Conservation (phyloP, 30 jellyfish, hydroid and myxozoan genomes). For the Haliclystus octoradiatus region DNA sequence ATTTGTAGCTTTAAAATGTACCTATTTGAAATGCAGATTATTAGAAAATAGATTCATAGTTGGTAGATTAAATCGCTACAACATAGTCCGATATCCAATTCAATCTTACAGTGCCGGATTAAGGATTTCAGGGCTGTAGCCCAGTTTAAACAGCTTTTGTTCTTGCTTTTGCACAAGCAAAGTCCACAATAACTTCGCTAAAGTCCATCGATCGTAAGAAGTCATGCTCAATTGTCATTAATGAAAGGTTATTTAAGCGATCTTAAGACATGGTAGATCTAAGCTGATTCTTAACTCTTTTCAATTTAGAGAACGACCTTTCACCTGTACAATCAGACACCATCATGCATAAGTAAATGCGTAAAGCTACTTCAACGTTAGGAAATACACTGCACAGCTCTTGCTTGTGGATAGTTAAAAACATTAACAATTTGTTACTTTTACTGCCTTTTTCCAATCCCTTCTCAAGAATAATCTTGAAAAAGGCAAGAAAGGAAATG, state of each 20-base stretch:
- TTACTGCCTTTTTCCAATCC: background rate
- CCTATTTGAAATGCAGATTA: too few relatives aligned
- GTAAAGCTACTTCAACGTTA: background rate
- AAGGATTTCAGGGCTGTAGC: too few relatives aligned
- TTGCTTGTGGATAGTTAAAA: background rate
- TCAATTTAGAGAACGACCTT: slow-evolving; percentile 25
- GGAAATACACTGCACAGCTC: background rate
- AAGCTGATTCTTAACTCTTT: slow-evolving; percentile 19
- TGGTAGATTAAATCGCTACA: too few relatives aligned
- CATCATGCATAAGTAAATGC: background rate
- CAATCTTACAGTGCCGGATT: too few relatives aligned
- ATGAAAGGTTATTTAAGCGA: slow-evolving; percentile 10
- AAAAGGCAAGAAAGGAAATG: background rate
- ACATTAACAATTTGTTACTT: background rate
- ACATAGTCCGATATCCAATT: too few relatives aligned
- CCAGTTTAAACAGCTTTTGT: background rate
- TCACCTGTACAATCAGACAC: slow-evolving; percentile 24
- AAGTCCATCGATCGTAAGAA: background rate
- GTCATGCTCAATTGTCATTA: background rate
- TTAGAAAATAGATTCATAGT: too few relatives aligned
- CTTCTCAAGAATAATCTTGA: background rate
- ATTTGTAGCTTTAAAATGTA: too few relatives aligned
- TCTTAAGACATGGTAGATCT: slow-evolving; percentile 28
- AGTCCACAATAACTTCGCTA: background rate
- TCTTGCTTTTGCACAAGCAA: background rate